Percentiles rank a stretch among this genome's conserved stretches.
These are phyloP conservation scores for Hozukius guyotensis DNA, from an alignment of 2,797 vertebrate genomes.

Conservation along the genomic window DNA sequence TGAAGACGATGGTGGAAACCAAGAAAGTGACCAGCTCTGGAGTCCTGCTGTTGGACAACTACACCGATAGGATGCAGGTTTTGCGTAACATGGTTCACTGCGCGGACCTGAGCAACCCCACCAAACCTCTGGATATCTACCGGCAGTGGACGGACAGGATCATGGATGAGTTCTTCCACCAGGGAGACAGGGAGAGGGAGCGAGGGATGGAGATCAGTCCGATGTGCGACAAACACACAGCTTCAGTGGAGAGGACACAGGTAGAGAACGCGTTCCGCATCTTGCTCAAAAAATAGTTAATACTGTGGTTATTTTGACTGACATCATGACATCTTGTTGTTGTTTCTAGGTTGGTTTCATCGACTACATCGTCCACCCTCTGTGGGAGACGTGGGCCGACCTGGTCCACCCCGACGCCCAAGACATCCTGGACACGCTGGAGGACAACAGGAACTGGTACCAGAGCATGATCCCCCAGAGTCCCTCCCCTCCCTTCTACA, in stretches of 20 bases:
- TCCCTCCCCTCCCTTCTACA: conserved; percentile 94
- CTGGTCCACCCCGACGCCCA: conserved; percentile 98
- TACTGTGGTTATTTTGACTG: neutral
- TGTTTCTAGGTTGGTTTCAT: conserved; percentile 93
- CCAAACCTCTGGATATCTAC: conserved; percentile 96
- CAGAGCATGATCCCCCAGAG: conserved; percentile 99
- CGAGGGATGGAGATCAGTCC: conserved; percentile 98
- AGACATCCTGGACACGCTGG: conserved; percentile 96
- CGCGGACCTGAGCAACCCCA: conserved; percentile 97
- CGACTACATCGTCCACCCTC: conserved; percentile 96
- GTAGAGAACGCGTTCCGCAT: conserved; percentile 71
- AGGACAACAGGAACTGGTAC: conserved; percentile 99
- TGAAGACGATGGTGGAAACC: conserved; percentile 99
- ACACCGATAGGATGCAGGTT: conserved; percentile 98
- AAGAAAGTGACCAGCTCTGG: conserved; percentile 99
- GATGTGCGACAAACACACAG: conserved; percentile 98
- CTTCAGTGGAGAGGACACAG: conserved; percentile 98
- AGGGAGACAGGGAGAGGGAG: conserved; percentile 96
- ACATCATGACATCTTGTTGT: neutral
- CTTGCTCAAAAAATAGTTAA: neutral
- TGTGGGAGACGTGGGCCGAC: conserved; percentile 99
- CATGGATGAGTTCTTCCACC: conserved; percentile 99
- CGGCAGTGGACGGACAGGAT: conserved; percentile 98
- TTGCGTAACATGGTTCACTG: conserved; percentile 98
- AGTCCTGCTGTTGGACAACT: conserved; percentile 95